A percentile compares a stretch with the other conserved stretches of the same genome.
Evolutionary conservation across 2,113 vertebrate species (phyloP).

Genomic region (Petromus typicus): DNA sequence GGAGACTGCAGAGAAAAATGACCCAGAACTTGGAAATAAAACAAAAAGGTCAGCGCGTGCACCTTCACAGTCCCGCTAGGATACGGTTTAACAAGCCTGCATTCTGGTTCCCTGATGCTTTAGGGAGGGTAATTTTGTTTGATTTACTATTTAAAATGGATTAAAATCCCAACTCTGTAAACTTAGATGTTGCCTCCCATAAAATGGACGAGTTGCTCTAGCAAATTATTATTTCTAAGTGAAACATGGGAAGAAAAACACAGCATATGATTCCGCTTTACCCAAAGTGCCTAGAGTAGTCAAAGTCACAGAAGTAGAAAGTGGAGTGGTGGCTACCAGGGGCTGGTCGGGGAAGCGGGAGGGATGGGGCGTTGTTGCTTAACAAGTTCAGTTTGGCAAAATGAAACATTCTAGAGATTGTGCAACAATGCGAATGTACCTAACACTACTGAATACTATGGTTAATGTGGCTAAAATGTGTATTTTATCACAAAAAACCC

Average conservation of each 20-base stretch:
- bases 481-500: background rate
- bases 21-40: background rate
- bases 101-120: background rate
- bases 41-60: background rate
- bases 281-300: background rate
- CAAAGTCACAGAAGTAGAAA: background rate
- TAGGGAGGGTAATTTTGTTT: background rate
- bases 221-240: background rate
- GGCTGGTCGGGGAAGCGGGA: background rate
- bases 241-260: background rate
- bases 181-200: background rate
- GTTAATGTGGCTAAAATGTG: background rate
- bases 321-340: background rate
- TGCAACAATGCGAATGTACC: background rate
- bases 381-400: background rate
- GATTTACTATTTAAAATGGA: conserved; percentile 26
- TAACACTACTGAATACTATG: background rate
- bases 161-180: conserved; percentile 13
- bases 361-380: background rate
- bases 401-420: background rate
- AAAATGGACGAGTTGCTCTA: background rate
- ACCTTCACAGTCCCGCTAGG: background rate
- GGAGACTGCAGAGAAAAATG: background rate
- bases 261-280: background rate
- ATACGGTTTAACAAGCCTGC: background rate